Conservation (phyloP, 2,113 vertebrate species). For the Aix galericulata region DNA sequence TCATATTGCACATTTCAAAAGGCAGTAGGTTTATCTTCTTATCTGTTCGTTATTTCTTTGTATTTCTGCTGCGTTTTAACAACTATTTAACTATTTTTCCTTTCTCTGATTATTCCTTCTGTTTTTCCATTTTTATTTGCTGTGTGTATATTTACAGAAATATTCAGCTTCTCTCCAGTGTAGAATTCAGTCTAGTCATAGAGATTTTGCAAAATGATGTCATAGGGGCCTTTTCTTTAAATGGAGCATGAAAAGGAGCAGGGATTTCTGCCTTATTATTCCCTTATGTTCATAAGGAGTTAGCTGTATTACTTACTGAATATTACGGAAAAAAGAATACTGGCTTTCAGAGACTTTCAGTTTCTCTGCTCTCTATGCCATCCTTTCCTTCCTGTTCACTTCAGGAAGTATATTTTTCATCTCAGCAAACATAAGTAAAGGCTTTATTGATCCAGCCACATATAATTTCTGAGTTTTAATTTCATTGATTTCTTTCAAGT, state of each 20-base stretch:
- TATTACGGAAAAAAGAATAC: neutral
- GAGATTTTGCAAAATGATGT: neutral
- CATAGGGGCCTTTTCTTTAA: neutral
- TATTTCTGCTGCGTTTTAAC: neutral
- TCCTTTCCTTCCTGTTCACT: neutral
- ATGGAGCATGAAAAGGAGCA: neutral
- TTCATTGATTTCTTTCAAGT: neutral
- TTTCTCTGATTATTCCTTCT: neutral
- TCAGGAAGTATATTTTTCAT: neutral
- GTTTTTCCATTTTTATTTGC: neutral
- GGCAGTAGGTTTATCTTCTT: neutral
- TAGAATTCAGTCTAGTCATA: neutral
- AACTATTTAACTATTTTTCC: neutral
- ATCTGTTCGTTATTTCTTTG: neutral
- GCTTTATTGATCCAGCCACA: neutral
- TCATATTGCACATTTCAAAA: neutral
- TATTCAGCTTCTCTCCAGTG: neutral
- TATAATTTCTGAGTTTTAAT: neutral
- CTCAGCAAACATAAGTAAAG: neutral
- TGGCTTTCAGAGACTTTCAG: neutral
- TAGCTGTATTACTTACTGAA: neutral
- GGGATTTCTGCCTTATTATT: neutral
- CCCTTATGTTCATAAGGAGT: neutral
- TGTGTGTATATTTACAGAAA: neutral
- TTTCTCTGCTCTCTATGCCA: neutral